Conservation (phyloP, 1,140 invertebrate genomes). For the Drosophila sp. region DNA sequence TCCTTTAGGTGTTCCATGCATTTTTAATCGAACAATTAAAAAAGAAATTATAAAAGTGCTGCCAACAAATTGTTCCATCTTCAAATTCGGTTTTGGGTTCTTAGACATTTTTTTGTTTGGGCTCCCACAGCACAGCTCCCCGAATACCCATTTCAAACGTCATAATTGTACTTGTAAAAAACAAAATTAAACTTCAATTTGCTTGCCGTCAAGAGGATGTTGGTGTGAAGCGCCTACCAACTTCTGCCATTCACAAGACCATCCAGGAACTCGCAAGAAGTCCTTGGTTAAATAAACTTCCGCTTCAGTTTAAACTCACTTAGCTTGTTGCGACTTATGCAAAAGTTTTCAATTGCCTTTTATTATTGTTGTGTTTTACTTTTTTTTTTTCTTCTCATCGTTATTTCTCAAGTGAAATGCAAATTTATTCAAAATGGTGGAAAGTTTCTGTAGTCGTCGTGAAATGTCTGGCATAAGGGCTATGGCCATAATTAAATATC, state of each 20-base stretch:
- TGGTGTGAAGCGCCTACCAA: not conserved
- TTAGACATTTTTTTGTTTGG: not conserved
- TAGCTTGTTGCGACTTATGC: slow-evolving; percentile 74
- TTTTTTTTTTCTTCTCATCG: not conserved
- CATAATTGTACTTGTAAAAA: slow-evolving; percentile 69
- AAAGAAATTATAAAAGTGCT: not conserved
- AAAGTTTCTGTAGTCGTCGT: slow-evolving; percentile 51
- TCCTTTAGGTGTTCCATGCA: too few relatives aligned
- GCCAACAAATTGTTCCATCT: not conserved
- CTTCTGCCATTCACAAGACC: not conserved
- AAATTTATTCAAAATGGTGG: slow-evolving; percentile 77
- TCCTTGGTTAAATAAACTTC: slow-evolving; percentile 48
- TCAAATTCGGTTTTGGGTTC: not conserved
- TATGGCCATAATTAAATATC: slow-evolving; percentile 71
- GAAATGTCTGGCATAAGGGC: slow-evolving; percentile 54
- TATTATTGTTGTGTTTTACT: slow-evolving; percentile 28
- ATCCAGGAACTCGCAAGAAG: slow-evolving; percentile 11
- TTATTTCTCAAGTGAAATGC: slow-evolving; percentile 66
- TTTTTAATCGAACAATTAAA: not conserved
- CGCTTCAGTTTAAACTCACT: slow-evolving; percentile 64
- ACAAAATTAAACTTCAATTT: slow-evolving; percentile 76
- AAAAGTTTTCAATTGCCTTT: slow-evolving; percentile 78
- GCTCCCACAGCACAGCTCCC: slow-evolving; percentile 4
- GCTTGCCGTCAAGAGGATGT: not conserved
- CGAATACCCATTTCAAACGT: slow-evolving; percentile 29